Conservation (phyloP, 2,888 invertebrate genomes). For the Chloroclysta siterata region DNA sequence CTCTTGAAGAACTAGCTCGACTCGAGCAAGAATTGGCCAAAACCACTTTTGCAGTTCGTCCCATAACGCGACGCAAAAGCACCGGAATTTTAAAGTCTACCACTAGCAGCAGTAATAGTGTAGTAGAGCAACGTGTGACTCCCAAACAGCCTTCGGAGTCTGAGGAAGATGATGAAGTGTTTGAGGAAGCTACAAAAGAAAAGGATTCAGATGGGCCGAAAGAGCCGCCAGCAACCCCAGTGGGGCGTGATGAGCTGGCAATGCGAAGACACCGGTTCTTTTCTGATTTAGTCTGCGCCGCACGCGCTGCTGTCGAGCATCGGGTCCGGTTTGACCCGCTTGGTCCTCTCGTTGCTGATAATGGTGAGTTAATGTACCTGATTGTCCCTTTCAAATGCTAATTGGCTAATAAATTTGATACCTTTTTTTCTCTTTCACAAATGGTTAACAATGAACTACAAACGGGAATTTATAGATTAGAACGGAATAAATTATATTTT, state of each 20-base stretch:
- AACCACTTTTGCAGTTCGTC: slow-evolving; percentile 73
- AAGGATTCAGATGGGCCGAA: slow-evolving; percentile 81
- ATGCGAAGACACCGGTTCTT: slow-evolving; percentile 91
- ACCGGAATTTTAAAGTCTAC: slow-evolving; percentile 77
- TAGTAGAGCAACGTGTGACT: slow-evolving; percentile 55
- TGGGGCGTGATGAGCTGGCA: slow-evolving; percentile 91
- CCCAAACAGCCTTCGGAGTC: slow-evolving; percentile 61
- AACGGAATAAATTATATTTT: neutral
- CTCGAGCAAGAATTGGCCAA: slow-evolving; percentile 73
- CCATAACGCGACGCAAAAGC: slow-evolving; percentile 71
- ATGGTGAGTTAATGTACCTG: slow-evolving; percentile 72
- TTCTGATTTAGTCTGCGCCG: slow-evolving; percentile 90
- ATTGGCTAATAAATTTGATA: neutral
- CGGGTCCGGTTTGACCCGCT: slow-evolving; percentile 91
- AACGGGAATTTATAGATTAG: neutral
- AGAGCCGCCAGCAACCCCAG: slow-evolving; percentile 90
- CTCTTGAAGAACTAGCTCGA: slow-evolving; percentile 69
- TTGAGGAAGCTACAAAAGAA: slow-evolving; percentile 75
- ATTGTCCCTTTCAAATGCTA: neutral
- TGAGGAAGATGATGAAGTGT: slow-evolving; percentile 87
- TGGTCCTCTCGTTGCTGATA: slow-evolving; percentile 86
- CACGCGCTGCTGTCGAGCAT: slow-evolving; percentile 89
- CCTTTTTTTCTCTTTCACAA: neutral
- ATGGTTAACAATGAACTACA: too few species aligned
- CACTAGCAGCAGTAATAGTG: slow-evolving; percentile 66